Conservation (phyloP, 2,113 vertebrate genomes). For the Megaceryle torquata region DNA sequence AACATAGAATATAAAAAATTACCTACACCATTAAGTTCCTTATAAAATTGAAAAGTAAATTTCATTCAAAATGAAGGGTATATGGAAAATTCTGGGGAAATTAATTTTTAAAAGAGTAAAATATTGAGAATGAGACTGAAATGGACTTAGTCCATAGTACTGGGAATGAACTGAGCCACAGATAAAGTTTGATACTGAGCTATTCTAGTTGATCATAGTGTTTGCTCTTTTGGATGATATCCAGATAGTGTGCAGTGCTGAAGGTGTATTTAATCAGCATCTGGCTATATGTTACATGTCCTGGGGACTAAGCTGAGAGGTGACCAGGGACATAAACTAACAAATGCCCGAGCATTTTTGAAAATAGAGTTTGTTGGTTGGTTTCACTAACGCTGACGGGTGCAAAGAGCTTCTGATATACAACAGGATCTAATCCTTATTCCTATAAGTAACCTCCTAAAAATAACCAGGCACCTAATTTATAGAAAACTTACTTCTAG, state of each 20-base stretch:
- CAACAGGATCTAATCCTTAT: not conserved
- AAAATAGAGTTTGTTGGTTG: not conserved
- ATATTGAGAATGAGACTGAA: not conserved
- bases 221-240: not conserved
- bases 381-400: not conserved
- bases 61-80: not conserved
- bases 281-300: not conserved
- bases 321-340: not conserved
- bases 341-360: not conserved
- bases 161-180: not conserved
- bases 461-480: not conserved
- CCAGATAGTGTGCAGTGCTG: not conserved
- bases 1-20: not conserved
- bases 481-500: not conserved
- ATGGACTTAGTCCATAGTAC: not conserved
- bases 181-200: not conserved
- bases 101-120: not conserved
- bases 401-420: not conserved
- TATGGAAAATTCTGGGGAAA: not conserved
- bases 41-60: not conserved
- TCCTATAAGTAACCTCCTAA: not conserved
- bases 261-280: not conserved
- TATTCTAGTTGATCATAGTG: not conserved
- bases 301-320: not conserved
- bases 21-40: not conserved